Conservation (phyloP, 2,113 vertebrate species). For the Rattus rattus region DNA sequence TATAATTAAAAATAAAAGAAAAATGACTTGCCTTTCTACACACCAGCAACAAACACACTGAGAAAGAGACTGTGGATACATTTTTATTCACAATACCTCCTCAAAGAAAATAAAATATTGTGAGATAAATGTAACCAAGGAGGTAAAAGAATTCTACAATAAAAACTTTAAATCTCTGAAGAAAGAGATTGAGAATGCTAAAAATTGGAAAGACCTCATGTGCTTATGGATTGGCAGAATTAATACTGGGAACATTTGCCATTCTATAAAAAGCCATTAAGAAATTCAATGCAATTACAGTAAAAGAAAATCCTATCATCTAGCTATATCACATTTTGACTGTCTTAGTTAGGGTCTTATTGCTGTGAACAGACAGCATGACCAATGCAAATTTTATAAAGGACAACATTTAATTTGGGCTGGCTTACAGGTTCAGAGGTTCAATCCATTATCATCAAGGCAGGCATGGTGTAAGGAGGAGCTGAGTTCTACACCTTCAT, state of each 20-base stretch:
- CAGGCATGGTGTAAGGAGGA: no score
- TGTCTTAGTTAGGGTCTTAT: no score
- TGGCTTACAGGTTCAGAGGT: no score
- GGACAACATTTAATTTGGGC: no score
- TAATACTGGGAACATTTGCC: neutral
- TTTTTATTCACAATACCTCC: neutral
- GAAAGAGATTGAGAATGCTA: neutral
- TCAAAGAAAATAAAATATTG: neutral
- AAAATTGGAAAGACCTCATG: neutral
- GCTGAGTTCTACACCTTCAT: no score
- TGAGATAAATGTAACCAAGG: neutral
- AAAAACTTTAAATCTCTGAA: neutral
- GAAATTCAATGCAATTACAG: neutral
- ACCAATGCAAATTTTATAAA: no score
- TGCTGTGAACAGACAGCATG: no score
- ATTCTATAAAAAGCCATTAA: neutral
- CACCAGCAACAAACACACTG: neutral
- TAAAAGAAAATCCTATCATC: neutral
- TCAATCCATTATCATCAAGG: no score
- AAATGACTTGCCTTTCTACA: neutral
- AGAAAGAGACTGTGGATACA: neutral
- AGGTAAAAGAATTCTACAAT: neutral
- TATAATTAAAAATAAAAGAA: neutral
- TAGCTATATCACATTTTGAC: neutral
- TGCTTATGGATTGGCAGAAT: neutral